Conservation (phyloP, 2,888 invertebrate genomes). For the Cancer borealis region DNA sequence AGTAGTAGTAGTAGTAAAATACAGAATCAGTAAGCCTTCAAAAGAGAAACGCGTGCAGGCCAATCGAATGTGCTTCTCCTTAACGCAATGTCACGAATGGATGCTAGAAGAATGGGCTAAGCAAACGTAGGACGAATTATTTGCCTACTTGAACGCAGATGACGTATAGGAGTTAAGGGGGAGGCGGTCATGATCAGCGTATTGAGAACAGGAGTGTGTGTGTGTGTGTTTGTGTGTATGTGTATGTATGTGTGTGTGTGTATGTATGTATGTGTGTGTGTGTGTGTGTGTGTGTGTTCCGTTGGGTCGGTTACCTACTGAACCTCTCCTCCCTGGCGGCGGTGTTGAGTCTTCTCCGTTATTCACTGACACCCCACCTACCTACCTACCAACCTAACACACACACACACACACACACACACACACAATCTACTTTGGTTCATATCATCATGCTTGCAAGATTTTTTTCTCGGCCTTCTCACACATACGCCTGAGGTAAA, state of each 20-base stretch:
- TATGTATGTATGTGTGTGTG: conserved; percentile 40
- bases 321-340: background rate
- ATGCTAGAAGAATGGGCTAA: too few species aligned
- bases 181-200: background rate
- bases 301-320: conserved; percentile 4
- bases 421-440: background rate
- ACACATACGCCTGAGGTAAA: background rate
- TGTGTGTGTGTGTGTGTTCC: background rate
- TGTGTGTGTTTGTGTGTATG: background rate
- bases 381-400: background rate
- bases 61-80: too few species aligned
- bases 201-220: background rate
- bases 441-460: background rate
- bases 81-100: background rate
- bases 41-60: too few species aligned
- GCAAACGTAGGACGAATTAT: background rate
- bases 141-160: background rate
- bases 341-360: background rate
- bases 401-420: conserved; percentile 36
- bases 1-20: background rate
- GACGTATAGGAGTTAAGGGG: background rate
- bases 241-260: background rate
- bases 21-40: background rate
- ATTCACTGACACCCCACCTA: background rate
- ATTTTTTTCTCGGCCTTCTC: background rate